Percentiles rank a stretch among this genome's conserved stretches.
phyloP scores from a whole-genome alignment of 1,140 invertebrate genomes.

The Drosophila kikkawai region DNA sequence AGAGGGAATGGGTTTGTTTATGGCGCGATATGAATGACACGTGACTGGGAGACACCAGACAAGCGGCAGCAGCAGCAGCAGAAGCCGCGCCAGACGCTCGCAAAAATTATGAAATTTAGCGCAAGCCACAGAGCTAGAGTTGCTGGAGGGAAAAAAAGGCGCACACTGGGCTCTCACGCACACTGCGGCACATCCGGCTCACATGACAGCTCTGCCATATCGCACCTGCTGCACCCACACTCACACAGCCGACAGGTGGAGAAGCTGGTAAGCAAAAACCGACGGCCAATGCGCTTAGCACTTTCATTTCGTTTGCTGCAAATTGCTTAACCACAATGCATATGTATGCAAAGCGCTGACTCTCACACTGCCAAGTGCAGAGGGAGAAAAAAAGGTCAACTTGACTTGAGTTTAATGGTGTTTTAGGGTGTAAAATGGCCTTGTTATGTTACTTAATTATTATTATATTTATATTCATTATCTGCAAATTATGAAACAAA shows the following conservation, averaged over 20 bases:
- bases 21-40: constrained; percentile 78
- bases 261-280: constrained; percentile 34
- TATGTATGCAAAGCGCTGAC: constrained; percentile 56
- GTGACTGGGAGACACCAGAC: constrained; percentile 67
- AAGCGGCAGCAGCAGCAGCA: constrained; percentile 21
- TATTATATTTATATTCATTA: no score
- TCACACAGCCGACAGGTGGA: neutral
- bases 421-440: neutral
- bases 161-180: constrained; percentile 18
- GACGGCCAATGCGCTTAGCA: constrained; percentile 78
- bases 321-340: constrained; percentile 81
- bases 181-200: constrained; percentile 26
- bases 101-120: constrained; percentile 82
- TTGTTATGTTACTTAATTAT: no score
- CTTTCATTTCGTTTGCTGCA: constrained; percentile 80
- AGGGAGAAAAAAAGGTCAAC: neutral
- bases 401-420: neutral
- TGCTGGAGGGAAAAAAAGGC: constrained; percentile 47
- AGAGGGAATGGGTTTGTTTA: constrained; percentile 64
- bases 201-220: constrained; percentile 70
- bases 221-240: constrained; percentile 68
- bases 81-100: constrained; percentile 40
- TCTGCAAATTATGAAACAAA: no score
- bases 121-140: constrained; percentile 59
- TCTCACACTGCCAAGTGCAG: constrained; percentile 5